Base-by-base conservation (phyloP, 1,140 invertebrate species). In the Gryon sp. region DNA sequence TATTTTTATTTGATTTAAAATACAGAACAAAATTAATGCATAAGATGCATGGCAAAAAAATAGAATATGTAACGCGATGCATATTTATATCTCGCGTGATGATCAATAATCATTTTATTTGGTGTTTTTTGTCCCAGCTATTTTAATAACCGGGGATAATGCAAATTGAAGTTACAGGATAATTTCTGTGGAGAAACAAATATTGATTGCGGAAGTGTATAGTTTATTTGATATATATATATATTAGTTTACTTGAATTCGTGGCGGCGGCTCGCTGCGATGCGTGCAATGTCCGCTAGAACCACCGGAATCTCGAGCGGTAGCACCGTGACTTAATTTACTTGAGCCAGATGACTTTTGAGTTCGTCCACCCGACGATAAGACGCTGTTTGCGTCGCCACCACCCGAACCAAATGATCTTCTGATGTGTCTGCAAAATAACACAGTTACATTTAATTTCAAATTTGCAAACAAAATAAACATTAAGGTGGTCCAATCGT, bases 201-300 rank as follows among this genome's bases (percentile, higher is more conserved):
- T 57, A 43, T 48, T 24, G 50, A 40, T 7, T 40, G 40, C 11
- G 34, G 12, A 60, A 57, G 16, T 40, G 48, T n/a, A 24, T 24
- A 24, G 22, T 24, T 24, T 24, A 24, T n/a, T n/a, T n/a, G n/a
- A n/a, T n/a, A n/a, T n/a, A n/a, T n/a, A n/a, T n/a, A n/a, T n/a
- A n/a, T n/a, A 32, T 11, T 4, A 28, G 7, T 19, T 75, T 74
- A 88, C 87, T 75, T 89, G 87, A 83, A 88, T 86, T 55, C 85
- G 78, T 11, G 86, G 83, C 6, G 92, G 91, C 12, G 93, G 93
- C 63, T 94, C 93, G 76, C 93, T 94, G 22, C 93, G 90, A 81
- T 94, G 93, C 16, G 93, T 94, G 83, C 93, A 95, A 82, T 94
- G 93, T 0, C 93, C 93, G 36, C 93, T 94, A 0, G 93, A 94